phyloP scores from a whole-genome alignment of 2,888 invertebrate genomes.

The Ectropis crepuscularia region DNA sequence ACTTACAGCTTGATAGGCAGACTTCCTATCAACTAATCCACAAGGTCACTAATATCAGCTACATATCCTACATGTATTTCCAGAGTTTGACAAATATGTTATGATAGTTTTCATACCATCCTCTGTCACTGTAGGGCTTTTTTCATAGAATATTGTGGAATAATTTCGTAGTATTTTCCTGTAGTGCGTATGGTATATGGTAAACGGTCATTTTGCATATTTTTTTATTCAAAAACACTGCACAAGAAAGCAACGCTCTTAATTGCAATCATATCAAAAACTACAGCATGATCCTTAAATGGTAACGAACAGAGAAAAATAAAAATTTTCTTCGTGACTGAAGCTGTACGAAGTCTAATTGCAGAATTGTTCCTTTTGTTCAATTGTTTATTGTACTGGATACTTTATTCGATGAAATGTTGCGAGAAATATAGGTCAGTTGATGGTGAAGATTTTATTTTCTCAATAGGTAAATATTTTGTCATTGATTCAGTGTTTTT shows the following conservation, averaged over 20 bases:
- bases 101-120: too few species aligned
- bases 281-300: background rate
- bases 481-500: background rate
- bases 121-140: too few species aligned
- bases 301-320: background rate
- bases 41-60: too few species aligned
- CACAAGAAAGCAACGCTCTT: background rate
- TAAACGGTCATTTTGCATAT: too few species aligned
- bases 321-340: background rate
- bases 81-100: too few species aligned
- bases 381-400: background rate
- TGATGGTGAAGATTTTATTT: background rate
- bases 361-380: conserved; percentile 11
- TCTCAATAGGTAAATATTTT: background rate
- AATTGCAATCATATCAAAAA: background rate
- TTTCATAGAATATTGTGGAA: too few species aligned
- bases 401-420: conserved; percentile 12
- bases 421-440: background rate
- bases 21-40: too few species aligned
- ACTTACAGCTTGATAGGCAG: too few species aligned
- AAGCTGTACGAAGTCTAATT: conserved; percentile 5
- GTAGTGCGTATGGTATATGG: too few species aligned
- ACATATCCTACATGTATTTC: too few species aligned
- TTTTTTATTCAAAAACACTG: too few species aligned
- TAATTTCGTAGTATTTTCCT: too few species aligned